Conservation (phyloP, 2,113 vertebrate species). For the Grammomys surdaster region DNA sequence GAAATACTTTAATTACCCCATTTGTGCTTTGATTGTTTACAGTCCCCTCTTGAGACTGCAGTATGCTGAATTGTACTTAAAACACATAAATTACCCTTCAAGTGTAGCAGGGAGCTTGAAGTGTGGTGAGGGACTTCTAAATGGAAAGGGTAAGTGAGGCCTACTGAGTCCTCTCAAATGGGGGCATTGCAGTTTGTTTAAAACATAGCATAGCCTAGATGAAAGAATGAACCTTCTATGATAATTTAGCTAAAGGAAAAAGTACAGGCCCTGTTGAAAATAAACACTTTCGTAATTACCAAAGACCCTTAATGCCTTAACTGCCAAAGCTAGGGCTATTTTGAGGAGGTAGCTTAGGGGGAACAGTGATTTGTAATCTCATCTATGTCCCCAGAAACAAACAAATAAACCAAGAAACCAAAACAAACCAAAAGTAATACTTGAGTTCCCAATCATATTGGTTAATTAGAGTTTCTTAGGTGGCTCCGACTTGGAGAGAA, state of each 20-base stretch:
- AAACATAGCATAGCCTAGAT: conserved; percentile 84
- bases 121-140: conserved; percentile 85
- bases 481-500: conserved; percentile 34
- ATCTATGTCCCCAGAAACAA: background rate
- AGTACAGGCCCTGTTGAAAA: conserved; percentile 84
- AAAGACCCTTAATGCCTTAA: conserved; percentile 74
- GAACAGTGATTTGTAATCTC: conserved; percentile 21
- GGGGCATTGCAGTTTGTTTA: conserved; percentile 86
- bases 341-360: conserved; percentile 19
- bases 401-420: conserved; percentile 35
- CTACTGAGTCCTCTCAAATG: conserved; percentile 84
- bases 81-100: conserved; percentile 91
- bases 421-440: conserved; percentile 24
- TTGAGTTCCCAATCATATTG: conserved; percentile 25
- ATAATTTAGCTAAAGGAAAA: conserved; percentile 87
- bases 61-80: conserved; percentile 87
- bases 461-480: conserved; percentile 34
- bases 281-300: conserved; percentile 86
- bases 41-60: conserved; percentile 86
- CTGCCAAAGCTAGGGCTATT: conserved; percentile 46
- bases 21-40: conserved; percentile 89
- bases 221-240: conserved; percentile 85
- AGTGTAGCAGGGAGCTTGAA: conserved; percentile 86
- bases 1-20: conserved; percentile 81
- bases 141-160: conserved; percentile 79